Base-by-base conservation (phyloP, 1,140 invertebrate genomes). In the Danaus melanippus region DNA sequence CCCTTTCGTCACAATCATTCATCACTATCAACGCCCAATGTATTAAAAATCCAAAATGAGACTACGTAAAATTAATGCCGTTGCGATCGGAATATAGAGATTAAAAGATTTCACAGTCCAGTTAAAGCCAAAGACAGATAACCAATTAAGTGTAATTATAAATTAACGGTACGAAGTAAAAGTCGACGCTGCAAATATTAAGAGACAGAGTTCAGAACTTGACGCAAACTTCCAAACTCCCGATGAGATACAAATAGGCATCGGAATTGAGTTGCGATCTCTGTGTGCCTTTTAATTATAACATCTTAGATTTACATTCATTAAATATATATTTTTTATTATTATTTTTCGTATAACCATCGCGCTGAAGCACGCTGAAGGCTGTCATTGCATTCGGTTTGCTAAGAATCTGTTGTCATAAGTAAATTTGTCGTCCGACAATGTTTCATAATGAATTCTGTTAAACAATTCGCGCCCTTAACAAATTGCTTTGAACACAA, bases 241-340 rank as follows among this genome's bases (percentile, higher is more conserved):
- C 62, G 69, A 76, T 82, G 71, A 74, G 74, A 69, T 71, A 69
- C 77, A 74, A 79, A 80, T 76, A 76, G 69, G 74, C 76, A 80
- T 78, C 69, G 71, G 71, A 74, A 77, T 76, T 72, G 73, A 79
- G 74, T 80, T 76, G 66, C 66, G 66, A 72, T 73, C 74, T 70
- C 71, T 60, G 74, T 74, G 52, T 61, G 72, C 74, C 77, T 80
- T 83, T 80, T 83, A 83, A 83, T 83, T 80, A 83, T 83, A 74
- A 66, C 64, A 15, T 15, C 15, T 15, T 15, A 15, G 15, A 15
- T 15, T 15, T 15, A 15, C 1, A 15, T 15, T 15, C 15, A 15
- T 15, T 15, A 15, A 15, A 1, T 15, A 15, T 15, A 15, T 15
- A n/a, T 15, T 15, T 15, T 15, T 15, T 15, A 1, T 15, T 15